phyloP scores from a whole-genome alignment of 2,797 vertebrate genomes.

The Helarctos malayanus region DNA sequence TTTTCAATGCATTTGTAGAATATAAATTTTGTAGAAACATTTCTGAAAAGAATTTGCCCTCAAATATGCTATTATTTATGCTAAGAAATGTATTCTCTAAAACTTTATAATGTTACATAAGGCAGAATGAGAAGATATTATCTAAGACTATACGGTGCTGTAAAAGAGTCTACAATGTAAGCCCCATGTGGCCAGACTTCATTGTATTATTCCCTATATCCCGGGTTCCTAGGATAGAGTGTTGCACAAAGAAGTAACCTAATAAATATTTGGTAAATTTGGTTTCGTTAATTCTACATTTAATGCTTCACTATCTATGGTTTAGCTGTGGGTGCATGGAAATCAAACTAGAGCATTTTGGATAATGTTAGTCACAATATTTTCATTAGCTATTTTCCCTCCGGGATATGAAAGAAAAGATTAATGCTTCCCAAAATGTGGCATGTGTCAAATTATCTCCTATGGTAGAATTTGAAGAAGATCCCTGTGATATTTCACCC shows the following conservation, averaged over 20 bases:
- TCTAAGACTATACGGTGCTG: background rate
- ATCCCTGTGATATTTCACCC: constrained; percentile 61
- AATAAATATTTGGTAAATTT: constrained; percentile 67
- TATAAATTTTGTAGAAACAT: constrained; percentile 70
- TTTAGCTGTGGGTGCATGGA: constrained; percentile 75
- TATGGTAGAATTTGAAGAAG: constrained; percentile 51
- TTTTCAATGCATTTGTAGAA: constrained; percentile 55
- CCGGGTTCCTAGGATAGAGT: background rate
- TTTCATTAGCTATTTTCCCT: constrained; percentile 76
- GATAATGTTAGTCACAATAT: constrained; percentile 72
- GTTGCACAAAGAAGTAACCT: background rate
- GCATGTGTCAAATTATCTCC: constrained; percentile 62
- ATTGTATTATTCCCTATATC: background rate
- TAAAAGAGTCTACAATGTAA: background rate
- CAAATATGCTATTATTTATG: constrained; percentile 47
- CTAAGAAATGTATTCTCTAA: constrained; percentile 62
- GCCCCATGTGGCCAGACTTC: background rate
- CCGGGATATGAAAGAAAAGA: constrained; percentile 53
- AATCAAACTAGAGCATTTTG: constrained; percentile 71
- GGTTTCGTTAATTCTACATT: constrained; percentile 18
- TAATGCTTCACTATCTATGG: constrained; percentile 11
- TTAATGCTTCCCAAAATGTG: constrained; percentile 70
- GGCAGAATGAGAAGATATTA: background rate
- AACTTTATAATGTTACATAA: background rate
- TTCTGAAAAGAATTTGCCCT: constrained; percentile 82